These are phyloP conservation scores for Blastobasis adustella DNA, from an alignment of 2,888 invertebrate species.

Conservation along the genomic window DNA sequence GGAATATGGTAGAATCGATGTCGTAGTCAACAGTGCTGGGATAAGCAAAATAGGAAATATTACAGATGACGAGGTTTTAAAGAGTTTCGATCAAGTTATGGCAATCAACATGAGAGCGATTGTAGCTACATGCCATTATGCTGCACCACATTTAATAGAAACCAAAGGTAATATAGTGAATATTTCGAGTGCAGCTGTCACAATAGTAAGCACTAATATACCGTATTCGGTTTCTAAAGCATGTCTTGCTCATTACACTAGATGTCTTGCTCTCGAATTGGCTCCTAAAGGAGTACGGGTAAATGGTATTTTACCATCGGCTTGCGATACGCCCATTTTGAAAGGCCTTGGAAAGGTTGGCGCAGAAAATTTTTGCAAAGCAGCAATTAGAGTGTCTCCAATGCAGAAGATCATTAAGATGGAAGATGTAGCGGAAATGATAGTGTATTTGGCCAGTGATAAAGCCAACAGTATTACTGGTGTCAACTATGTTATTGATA, in stretches of 20 bases:
- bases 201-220: conserved; percentile 9
- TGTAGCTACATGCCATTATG: conserved; percentile 25
- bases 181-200: conserved; percentile 26
- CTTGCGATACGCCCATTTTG: conserved; percentile 57
- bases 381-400: too few species aligned
- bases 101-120: conserved; percentile 31
- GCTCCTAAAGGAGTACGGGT: conserved; percentile 76
- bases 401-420: conserved; percentile 12
- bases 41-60: conserved; percentile 18
- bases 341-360: neutral
- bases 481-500: conserved; percentile 21
- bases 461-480: conserved; percentile 40
- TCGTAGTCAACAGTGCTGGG: conserved; percentile 36
- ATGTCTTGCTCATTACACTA: conserved; percentile 83
- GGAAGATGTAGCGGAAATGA: conserved; percentile 33
- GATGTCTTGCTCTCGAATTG: conserved; percentile 80
- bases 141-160: conserved; percentile 20
- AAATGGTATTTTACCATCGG: conserved; percentile 83
- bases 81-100: conserved; percentile 27
- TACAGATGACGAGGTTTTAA: conserved; percentile 21
- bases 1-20: conserved; percentile 29
- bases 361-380: neutral
- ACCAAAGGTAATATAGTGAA: conserved; percentile 33
- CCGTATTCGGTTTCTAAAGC: conserved; percentile 81
- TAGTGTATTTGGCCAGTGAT: conserved; percentile 32